Conservation (phyloP, 2,888 invertebrate genomes). For the Hemistola chrysoprasaria region DNA sequence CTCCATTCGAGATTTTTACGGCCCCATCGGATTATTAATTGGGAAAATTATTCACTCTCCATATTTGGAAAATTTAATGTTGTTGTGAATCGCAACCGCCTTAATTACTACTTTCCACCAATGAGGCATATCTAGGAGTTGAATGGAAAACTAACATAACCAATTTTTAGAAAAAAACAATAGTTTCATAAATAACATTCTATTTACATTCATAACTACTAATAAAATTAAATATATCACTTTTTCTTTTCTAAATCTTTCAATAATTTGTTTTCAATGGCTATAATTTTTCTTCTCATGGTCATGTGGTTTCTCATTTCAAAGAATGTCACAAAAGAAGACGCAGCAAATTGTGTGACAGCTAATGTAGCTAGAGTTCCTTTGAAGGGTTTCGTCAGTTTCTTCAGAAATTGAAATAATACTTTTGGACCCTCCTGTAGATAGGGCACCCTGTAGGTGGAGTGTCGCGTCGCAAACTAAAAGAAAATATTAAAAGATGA, state of each 20-base stretch:
- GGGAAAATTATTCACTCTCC: too few species aligned
- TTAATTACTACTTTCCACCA: too few species aligned
- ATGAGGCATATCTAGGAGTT: too few species aligned
- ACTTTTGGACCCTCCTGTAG: conserved; percentile 79
- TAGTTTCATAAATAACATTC: conserved; percentile 16
- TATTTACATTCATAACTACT: conserved; percentile 19
- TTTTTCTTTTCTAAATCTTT: conserved; percentile 28
- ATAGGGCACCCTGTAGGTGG: conserved; percentile 85
- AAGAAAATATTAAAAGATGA: too few species aligned
- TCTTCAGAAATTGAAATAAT: conserved; percentile 74
- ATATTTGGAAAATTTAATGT: too few species aligned
- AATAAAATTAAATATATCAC: conserved; percentile 5
- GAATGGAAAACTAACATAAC: too few species aligned
- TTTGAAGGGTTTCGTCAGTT: conserved; percentile 78
- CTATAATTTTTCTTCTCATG: conserved; percentile 59
- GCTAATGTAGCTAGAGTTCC: conserved; percentile 72
- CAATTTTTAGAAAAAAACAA: conserved; percentile 20
- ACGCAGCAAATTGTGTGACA: conserved; percentile 75
- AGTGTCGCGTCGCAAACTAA: conserved; percentile 84
- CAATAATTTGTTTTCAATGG: conserved; percentile 53
- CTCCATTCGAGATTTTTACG: too few species aligned
- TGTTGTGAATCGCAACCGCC: too few species aligned
- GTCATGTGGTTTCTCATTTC: conserved; percentile 78
- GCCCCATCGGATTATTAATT: too few species aligned
- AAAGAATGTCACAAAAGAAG: conserved; percentile 83